These are phyloP conservation scores for Troides aeacus DNA, from an alignment of 2,888 invertebrate species.

Conservation along the genomic window DNA sequence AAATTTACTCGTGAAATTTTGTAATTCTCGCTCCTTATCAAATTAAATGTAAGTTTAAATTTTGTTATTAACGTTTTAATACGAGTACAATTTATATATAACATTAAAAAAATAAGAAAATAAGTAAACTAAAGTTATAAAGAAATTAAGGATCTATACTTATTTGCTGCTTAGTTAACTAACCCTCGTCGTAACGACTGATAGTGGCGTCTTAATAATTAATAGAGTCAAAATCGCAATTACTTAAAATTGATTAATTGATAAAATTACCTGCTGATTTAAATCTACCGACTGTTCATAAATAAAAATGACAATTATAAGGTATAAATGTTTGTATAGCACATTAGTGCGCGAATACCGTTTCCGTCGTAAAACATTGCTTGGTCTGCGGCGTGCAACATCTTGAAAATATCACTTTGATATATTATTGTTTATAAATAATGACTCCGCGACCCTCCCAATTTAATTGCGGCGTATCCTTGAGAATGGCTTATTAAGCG, in stretches of 20 bases:
- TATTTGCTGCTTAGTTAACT: no score
- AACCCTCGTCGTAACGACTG: no score
- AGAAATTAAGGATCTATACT: no score
- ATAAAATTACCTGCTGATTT: no score
- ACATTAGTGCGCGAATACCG: constrained; percentile 37
- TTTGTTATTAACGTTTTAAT: constrained; percentile 10
- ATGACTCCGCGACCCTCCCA: constrained; percentile 73
- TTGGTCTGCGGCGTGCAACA: constrained; percentile 65
- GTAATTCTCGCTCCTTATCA: constrained; percentile 46
- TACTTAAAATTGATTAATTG: no score
- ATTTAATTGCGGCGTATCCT: constrained; percentile 78
- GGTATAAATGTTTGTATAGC: constrained; percentile 23
- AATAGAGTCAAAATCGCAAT: no score
- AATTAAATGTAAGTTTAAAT: constrained; percentile 28
- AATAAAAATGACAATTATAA: no score
- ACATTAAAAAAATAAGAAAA: constrained; percentile 35
- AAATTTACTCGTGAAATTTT: constrained; percentile 59
- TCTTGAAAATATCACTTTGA: constrained; percentile 78
- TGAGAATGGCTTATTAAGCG: constrained; percentile 77
- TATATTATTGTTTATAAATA: constrained; percentile 80
- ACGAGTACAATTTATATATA: constrained; percentile 21
- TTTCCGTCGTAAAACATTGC: constrained; percentile 51
- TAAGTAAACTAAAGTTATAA: no score
- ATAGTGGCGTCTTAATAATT: no score
- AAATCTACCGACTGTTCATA: no score